A percentile compares a stretch with the other conserved stretches of the same genome.
These are phyloP conservation scores for Melanostoma scalare DNA, from an alignment of 2,888 invertebrate genomes.

Conservation along the genomic window DNA sequence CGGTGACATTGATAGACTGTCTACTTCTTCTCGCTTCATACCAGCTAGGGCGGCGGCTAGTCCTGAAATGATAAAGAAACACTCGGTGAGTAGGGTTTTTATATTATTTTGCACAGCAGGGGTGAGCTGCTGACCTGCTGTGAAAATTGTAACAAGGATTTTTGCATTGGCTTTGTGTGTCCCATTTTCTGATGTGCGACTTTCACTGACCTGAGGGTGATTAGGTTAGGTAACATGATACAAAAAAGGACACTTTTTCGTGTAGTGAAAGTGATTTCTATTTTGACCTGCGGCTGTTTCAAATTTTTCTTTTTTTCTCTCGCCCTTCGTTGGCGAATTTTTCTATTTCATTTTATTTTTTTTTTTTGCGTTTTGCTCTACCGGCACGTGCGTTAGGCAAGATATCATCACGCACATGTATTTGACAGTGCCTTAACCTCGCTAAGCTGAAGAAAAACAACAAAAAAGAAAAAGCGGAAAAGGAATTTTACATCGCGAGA, in stretches of 20 bases:
- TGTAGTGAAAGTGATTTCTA: constrained; percentile 46
- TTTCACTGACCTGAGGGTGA: constrained; percentile 67
- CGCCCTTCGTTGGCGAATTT: constrained; percentile 11
- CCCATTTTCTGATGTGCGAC: constrained; percentile 25
- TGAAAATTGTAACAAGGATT: constrained; percentile 69
- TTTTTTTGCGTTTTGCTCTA: not conserved
- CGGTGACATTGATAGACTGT: constrained; percentile 80
- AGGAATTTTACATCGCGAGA: constrained; percentile 37
- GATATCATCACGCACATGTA: constrained; percentile 27
- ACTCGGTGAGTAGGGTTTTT: constrained; percentile 44
- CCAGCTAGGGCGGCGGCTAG: constrained; percentile 81
- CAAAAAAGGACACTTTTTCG: constrained; percentile 45
- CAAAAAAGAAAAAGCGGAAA: constrained; percentile 44
- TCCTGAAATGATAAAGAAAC: constrained; percentile 75
- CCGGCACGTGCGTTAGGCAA: not conserved
- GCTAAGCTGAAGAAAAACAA: constrained; percentile 19
- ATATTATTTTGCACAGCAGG: constrained; percentile 50
- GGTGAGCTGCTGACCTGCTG: constrained; percentile 62
- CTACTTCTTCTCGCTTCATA: constrained; percentile 81
- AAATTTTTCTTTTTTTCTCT: constrained; percentile 17
- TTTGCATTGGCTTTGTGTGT: constrained; percentile 39
- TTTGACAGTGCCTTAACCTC: constrained; percentile 69
- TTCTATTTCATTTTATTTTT: not conserved
- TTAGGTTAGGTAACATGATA: constrained; percentile 51
- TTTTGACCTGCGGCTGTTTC: constrained; percentile 39